Evolutionary conservation across 2,888 invertebrate genomes (phyloP).

Genomic region (Tupiocoris notatus): DNA sequence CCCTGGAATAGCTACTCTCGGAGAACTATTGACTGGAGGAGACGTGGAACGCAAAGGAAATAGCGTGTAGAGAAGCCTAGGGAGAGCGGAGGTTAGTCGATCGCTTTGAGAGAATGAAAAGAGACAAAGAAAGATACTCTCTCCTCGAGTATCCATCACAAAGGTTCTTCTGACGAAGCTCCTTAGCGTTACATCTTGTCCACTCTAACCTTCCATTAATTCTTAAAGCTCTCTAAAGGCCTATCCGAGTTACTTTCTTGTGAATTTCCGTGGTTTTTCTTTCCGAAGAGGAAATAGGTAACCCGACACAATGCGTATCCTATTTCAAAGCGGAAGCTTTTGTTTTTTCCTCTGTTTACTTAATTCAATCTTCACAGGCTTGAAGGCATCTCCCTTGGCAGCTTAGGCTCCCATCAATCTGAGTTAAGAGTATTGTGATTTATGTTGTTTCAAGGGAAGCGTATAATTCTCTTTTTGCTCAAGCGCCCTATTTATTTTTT

Average conservation of each 20-base stretch:
- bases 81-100: constrained; percentile 20
- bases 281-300: background rate
- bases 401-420: background rate
- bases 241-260: background rate
- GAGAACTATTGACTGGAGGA: constrained; percentile 2
- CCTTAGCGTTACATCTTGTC: constrained; percentile 39
- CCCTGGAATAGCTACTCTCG: background rate
- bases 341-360: background rate
- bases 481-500: too few relatives aligned
- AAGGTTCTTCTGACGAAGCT: constrained; percentile 38
- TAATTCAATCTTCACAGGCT: background rate
- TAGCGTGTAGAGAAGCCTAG: constrained; percentile 6
- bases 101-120: constrained; percentile 32
- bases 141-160: constrained; percentile 33
- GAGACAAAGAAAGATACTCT: constrained; percentile 36
- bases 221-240: constrained; percentile 12
- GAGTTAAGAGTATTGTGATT: background rate
- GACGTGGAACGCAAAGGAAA: constrained; percentile 7
- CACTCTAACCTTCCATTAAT: constrained; percentile 41
- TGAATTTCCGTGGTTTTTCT: background rate
- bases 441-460: background rate
- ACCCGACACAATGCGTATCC: background rate
- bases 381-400: background rate
- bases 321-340: background rate
- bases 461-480: background rate